Evolutionary conservation across 2,113 vertebrate species (phyloP).

Genomic region (Eublepharis macularius): DNA sequence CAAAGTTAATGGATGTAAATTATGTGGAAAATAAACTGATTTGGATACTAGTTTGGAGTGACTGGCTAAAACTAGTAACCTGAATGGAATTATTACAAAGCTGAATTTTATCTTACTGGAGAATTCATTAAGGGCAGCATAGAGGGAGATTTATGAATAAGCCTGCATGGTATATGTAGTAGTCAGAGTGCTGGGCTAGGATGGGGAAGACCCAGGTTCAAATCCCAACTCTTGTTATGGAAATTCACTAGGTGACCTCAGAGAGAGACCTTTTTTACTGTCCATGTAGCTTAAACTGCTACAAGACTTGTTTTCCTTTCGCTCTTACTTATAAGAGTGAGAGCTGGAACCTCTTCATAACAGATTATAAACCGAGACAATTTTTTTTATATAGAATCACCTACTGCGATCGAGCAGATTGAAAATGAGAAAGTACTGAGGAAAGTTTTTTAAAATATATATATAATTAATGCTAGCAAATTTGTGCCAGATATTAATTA

Average conservation of each 20-base stretch:
- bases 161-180: too few relatives aligned
- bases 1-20: not conserved
- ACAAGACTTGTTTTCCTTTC: not conserved
- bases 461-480: not conserved
- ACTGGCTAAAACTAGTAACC: not conserved
- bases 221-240: too few relatives aligned
- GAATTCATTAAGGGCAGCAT: not conserved
- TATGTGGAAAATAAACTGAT: not conserved
- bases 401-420: not conserved
- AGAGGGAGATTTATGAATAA: not conserved
- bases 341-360: not conserved
- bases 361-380: not conserved
- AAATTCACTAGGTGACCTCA: too few relatives aligned
- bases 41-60: not conserved
- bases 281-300: not conserved
- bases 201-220: too few relatives aligned
- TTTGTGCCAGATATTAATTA: conserved; percentile 17
- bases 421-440: not conserved
- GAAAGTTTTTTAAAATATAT: not conserved
- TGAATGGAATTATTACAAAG: not conserved
- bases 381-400: not conserved
- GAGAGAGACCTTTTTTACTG: not conserved
- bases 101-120: not conserved
- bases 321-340: not conserved
- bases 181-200: too few relatives aligned